Percentiles rank a stretch among this genome's conserved stretches.
phyloP scores from a whole-genome alignment of 2,113 vertebrate species.

The Vireo altiloquus region DNA sequence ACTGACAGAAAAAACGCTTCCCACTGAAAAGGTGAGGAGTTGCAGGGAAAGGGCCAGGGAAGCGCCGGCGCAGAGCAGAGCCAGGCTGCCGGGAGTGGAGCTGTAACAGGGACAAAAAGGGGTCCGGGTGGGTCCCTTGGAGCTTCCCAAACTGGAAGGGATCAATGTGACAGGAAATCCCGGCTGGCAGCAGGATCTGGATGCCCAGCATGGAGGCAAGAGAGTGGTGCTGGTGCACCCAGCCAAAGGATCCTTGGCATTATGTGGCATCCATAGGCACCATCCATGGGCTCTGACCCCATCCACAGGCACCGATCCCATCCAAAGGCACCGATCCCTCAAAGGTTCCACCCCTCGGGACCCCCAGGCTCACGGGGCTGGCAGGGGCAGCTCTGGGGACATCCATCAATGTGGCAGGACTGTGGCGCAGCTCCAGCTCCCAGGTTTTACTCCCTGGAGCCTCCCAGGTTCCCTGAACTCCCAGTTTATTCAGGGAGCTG shows the following conservation, averaged over 20 bases:
- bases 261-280: not conserved
- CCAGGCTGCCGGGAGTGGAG: not conserved
- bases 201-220: accelerated
- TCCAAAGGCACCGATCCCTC: accelerated
- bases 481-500: not conserved
- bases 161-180: accelerated
- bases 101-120: not conserved
- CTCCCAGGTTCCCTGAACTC: not conserved
- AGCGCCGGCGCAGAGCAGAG: accelerated
- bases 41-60: accelerated
- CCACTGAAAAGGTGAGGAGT: not conserved
- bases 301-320: too few species aligned
- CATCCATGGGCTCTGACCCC: not conserved
- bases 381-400: not conserved
- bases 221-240: not conserved
- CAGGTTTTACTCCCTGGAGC: not conserved
- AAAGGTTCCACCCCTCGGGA: not conserved
- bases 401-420: not conserved
- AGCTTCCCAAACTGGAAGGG: not conserved
- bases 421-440: not conserved
- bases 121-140: accelerated
- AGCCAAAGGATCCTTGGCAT: not conserved
- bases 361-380: not conserved
- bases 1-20: not conserved
- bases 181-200: not conserved